These are phyloP conservation scores for Zalophus californianus DNA, from an alignment of 2,797 vertebrate species.

Conservation along the genomic window DNA sequence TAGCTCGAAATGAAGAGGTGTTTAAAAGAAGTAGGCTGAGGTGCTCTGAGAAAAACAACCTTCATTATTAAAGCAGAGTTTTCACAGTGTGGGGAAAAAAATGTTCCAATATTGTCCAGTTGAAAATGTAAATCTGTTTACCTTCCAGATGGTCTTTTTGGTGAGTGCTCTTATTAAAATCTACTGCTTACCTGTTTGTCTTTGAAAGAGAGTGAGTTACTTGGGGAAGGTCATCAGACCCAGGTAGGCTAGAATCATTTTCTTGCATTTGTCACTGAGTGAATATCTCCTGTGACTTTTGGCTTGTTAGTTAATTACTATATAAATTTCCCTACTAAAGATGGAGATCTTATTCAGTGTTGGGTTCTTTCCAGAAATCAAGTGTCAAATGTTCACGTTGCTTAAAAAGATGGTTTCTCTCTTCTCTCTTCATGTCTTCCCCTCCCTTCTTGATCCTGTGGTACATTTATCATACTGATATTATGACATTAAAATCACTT, in stretches of 20 bases:
- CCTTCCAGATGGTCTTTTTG: constrained; percentile 46
- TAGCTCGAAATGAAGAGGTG: constrained; percentile 61
- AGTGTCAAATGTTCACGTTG: neutral
- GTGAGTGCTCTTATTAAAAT: neutral
- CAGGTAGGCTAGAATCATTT: neutral
- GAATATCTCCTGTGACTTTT: constrained; percentile 20
- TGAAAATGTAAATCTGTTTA: constrained; percentile 75
- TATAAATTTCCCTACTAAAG: constrained; percentile 35
- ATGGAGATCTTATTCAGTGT: neutral
- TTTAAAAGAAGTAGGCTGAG: constrained; percentile 71
- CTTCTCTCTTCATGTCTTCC: constrained; percentile 3
- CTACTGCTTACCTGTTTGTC: constrained; percentile 27
- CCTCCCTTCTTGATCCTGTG: neutral
- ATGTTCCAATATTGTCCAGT: constrained; percentile 76
- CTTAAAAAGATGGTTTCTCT: constrained; percentile 17
- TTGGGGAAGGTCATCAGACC: constrained; percentile 20
- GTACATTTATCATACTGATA: constrained; percentile 14
- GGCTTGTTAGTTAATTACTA: constrained; percentile 43
- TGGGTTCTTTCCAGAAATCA: constrained; percentile 33
- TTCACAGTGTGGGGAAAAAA: constrained; percentile 10
- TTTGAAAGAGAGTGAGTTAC: constrained; percentile 23
- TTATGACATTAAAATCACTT: constrained; percentile 61
- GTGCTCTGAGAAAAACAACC: constrained; percentile 62
- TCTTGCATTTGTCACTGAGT: neutral
- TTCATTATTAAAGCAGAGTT: constrained; percentile 76